Evolutionary conservation across 1,140 invertebrate species (phyloP), one percentile per base, ranked within the genome.

Genomic region (Rhopalosiphum maidis): DNA sequence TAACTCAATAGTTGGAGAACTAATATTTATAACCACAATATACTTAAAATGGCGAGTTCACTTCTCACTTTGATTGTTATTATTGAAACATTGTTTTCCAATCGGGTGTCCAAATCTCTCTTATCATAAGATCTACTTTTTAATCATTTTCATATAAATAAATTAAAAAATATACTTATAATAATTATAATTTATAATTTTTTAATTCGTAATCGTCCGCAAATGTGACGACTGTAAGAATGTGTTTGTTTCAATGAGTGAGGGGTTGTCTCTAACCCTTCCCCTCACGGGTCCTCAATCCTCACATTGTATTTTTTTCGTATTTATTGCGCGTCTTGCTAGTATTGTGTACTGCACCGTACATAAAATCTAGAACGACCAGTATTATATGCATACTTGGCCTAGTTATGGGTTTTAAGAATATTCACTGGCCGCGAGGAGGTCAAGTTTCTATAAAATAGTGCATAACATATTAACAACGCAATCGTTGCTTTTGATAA

Each of bases 361-460:
- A 18, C 30, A n/a, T 77, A 46, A 30, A 86, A 85, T 54, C 48
- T 93, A 86, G 82, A 37, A 41, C 91, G 51, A 41, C 43, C 90
- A 92, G 90, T 86, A 41, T 93, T 11, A 48, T 46, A 82, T 91
- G 46, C 35, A 55, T 60, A 55, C 82, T 93, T 93, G 91, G 82
- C 91, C 91, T 93, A 83, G 91, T 86, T 93, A 93, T 54, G 82
- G 2, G 37, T 86, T 92, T 90, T 90, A 60, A 93, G 48, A 85
- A 54, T 93, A 93, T 85, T 51, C 35, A 41, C 43, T 15, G 25
- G 15, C 15, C 60, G 3, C 60, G 60, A 77, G 60, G 60, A 77
- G 41, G 43, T 48, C 43, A 87, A 48, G 85, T 87, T 46, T 46
- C 41, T 87, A 87, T 46, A 48, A 18, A 87, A 48, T 48, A 85